Evolutionary conservation across 2,113 vertebrate genomes (phyloP).

Genomic region (Ammospiza nelsoni): DNA sequence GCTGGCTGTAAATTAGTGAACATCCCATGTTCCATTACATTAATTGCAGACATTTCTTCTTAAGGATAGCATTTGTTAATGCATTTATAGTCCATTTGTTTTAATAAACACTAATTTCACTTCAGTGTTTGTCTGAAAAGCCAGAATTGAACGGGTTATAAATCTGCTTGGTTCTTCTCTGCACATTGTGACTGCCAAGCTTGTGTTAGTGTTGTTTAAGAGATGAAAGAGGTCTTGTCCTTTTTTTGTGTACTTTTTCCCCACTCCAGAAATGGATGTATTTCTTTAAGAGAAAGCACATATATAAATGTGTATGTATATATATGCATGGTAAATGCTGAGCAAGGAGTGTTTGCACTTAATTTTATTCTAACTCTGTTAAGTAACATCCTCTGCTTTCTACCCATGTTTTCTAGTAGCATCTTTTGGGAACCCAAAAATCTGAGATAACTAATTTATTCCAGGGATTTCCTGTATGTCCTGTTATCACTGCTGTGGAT

Average conservation of each 20-base stretch:
- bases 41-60: slow-evolving; percentile 19
- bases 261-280: not conserved
- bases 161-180: not conserved
- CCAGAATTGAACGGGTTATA: not conserved
- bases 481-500: not conserved
- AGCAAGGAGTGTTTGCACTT: not conserved
- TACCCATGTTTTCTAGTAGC: not conserved
- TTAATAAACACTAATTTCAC: not conserved
- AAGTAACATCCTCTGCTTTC: not conserved
- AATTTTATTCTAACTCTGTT: not conserved
- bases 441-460: not conserved
- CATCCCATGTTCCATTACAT: not conserved
- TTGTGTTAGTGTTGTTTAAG: not conserved
- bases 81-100: slow-evolving; percentile 7
- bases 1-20: not conserved
- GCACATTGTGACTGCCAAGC: not conserved
- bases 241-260: fast-evolving
- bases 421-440: not conserved
- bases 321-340: not conserved
- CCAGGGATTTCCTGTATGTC: not conserved
- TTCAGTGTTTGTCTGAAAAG: not conserved
- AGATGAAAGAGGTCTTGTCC: not conserved
- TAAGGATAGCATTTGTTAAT: not conserved
- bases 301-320: not conserved
- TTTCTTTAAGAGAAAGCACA: not conserved